A percentile compares a stretch with the other conserved stretches of the same genome.
These are phyloP conservation scores for Bubalus kerabau DNA, from an alignment of 2,113 vertebrate genomes.

Conservation along the genomic window DNA sequence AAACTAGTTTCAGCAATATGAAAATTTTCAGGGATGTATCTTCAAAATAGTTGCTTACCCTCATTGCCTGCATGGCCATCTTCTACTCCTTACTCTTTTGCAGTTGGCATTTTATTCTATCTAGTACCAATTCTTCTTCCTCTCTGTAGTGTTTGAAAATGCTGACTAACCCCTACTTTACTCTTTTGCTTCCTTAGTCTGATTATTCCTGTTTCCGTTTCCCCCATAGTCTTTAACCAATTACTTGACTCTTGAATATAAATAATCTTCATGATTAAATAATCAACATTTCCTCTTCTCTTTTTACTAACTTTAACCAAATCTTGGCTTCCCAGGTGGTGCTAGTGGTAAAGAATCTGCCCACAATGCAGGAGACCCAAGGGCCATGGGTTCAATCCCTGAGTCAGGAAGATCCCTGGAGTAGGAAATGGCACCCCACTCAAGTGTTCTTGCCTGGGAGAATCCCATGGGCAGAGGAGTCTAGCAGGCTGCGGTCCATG, in stretches of 20 bases:
- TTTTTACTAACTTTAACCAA: background rate
- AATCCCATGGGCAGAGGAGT: background rate
- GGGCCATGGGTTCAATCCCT: background rate
- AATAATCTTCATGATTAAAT: background rate
- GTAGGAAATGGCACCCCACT: background rate
- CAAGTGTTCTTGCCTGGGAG: background rate
- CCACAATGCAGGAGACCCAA: background rate
- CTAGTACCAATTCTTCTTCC: background rate
- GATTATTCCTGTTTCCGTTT: background rate
- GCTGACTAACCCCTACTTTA: background rate
- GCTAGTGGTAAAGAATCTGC: background rate
- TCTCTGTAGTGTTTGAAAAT: background rate
- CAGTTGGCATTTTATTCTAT: background rate
- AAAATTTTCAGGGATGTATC: background rate
- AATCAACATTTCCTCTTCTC: background rate
- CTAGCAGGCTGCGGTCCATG: background rate
- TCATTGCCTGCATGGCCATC: background rate
- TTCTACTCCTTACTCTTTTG: background rate
- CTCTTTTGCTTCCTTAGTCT: background rate
- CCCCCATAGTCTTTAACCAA: background rate
- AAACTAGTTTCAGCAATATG: background rate
- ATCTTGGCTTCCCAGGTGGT: background rate
- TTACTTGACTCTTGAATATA: background rate
- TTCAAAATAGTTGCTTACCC: background rate
- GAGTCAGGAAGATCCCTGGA: background rate